phyloP scores from a whole-genome alignment of 1,140 invertebrate species.

The Semibalanus balanoides region DNA sequence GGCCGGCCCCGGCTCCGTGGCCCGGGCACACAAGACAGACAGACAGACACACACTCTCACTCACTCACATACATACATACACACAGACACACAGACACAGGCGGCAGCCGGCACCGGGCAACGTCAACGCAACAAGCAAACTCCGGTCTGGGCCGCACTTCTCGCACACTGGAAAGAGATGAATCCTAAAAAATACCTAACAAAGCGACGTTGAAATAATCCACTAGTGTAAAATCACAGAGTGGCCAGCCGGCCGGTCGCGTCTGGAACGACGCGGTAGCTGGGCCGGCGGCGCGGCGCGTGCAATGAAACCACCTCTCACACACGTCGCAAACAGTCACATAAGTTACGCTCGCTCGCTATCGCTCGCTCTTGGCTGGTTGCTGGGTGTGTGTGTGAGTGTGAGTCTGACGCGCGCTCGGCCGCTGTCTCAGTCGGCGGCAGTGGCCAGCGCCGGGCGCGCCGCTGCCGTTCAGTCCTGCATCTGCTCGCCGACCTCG shows the following conservation, averaged over 20 bases:
- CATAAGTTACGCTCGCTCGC: not conserved
- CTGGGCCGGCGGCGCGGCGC: not conserved
- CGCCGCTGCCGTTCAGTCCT: slow-evolving; percentile 45
- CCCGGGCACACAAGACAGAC: not conserved
- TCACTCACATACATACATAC: not conserved
- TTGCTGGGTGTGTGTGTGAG: not conserved
- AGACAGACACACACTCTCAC: not conserved
- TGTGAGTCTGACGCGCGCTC: too few species aligned
- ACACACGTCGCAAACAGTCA: not conserved
- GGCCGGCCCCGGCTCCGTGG: too few species aligned
- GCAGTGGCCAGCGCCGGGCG: too few species aligned
- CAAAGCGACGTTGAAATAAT: not conserved
- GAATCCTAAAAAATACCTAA: slow-evolving; percentile 2
- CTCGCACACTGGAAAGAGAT: slow-evolving; percentile 2
- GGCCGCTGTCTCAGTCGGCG: too few species aligned
- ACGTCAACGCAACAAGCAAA: not conserved
- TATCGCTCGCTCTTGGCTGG: too few species aligned
- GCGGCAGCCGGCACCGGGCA: not conserved
- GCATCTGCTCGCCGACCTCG: slow-evolving; percentile 95
- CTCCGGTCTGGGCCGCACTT: not conserved
- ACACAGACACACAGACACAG: not conserved
- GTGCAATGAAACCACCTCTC: not conserved
- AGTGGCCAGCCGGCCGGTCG: not conserved
- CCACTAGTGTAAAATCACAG: slow-evolving; percentile 3
- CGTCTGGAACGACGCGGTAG: not conserved